A percentile compares a stretch with the other conserved stretches of the same genome.
These are phyloP conservation scores for Hypsibius dujardini DNA, from an alignment of 1,140 invertebrate species.

Conservation along the genomic window DNA sequence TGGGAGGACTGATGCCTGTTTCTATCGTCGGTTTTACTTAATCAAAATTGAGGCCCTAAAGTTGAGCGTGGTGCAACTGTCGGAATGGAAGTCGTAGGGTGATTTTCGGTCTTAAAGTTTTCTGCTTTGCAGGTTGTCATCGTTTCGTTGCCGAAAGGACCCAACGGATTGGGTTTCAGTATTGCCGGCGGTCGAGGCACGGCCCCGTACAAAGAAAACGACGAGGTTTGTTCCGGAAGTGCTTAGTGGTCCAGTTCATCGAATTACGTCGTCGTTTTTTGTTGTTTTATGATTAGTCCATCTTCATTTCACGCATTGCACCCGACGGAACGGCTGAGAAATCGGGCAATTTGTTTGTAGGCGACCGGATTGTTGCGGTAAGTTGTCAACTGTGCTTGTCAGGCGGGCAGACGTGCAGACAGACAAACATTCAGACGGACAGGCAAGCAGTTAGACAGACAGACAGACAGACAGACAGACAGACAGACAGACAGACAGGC, in stretches of 20 bases:
- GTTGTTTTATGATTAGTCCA: conserved; percentile 42
- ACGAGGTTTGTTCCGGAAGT: conserved; percentile 36
- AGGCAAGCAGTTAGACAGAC: too few relatives aligned
- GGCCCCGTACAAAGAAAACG: conserved; percentile 52
- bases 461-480: too few relatives aligned
- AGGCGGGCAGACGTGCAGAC: too few relatives aligned
- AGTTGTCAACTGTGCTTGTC: conserved; percentile 25
- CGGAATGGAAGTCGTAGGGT: neutral
- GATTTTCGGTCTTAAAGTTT: neutral
- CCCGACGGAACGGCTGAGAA: conserved; percentile 74
- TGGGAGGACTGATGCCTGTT: too few relatives aligned
- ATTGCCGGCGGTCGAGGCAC: conserved; percentile 84
- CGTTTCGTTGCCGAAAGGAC: neutral
- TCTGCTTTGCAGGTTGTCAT: neutral
- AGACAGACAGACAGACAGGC: too few relatives aligned
- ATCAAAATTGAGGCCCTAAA: too few relatives aligned
- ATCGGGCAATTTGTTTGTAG: conserved; percentile 76
- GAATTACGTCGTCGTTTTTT: neutral
- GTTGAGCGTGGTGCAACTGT: too few relatives aligned
- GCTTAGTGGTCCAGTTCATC: conserved; percentile 6
- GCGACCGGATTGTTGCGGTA: conserved; percentile 76
- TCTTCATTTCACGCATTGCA: conserved; percentile 79
- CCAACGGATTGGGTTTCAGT: conserved; percentile 72
- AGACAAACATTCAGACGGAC: too few relatives aligned
- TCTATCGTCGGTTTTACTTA: too few relatives aligned